These are phyloP conservation scores for Armadillidium nasatum DNA, from an alignment of 1,140 invertebrate genomes.

Conservation along the genomic window DNA sequence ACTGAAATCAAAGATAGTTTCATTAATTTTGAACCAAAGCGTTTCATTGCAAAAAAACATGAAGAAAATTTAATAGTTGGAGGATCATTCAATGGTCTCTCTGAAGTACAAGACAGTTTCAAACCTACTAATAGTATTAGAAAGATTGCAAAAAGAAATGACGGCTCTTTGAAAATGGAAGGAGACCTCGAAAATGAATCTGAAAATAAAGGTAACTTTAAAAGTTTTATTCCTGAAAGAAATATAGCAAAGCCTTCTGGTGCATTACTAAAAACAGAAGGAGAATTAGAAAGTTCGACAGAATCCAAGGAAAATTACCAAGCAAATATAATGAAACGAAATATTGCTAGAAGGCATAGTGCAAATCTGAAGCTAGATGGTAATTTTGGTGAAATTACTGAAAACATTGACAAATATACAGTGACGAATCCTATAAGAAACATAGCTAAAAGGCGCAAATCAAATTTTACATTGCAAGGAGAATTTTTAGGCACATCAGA, in stretches of 20 bases:
- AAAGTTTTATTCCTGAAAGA: neutral
- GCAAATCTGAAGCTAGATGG: constrained; percentile 15
- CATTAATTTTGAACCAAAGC: constrained; percentile 6
- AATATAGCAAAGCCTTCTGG: constrained; percentile 16
- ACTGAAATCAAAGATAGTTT: constrained; percentile 22
- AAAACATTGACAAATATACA: constrained; percentile 18
- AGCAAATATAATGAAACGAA: neutral
- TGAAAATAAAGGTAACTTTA: constrained; percentile 17
- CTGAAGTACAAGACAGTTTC: constrained; percentile 17
- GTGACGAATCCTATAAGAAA: constrained; percentile 17
- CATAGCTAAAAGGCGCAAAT: constrained; percentile 19
- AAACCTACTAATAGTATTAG: neutral
- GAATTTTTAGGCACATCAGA: constrained; percentile 24
- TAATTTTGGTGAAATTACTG: constrained; percentile 20
- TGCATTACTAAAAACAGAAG: neutral
- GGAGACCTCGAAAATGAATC: constrained; percentile 19
- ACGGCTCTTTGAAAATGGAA: constrained; percentile 19
- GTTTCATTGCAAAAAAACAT: constrained; percentile 19
- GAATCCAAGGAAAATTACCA: neutral
- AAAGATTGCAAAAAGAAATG: constrained; percentile 11
- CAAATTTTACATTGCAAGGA: constrained; percentile 10
- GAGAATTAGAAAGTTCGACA: neutral
- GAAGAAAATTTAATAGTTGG: neutral
- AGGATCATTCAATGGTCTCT: constrained; percentile 5
- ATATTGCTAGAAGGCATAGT: constrained; percentile 19